These are phyloP conservation scores for Shinisaurus crocodilurus DNA, from an alignment of 2,113 vertebrate genomes.

Conservation along the genomic window DNA sequence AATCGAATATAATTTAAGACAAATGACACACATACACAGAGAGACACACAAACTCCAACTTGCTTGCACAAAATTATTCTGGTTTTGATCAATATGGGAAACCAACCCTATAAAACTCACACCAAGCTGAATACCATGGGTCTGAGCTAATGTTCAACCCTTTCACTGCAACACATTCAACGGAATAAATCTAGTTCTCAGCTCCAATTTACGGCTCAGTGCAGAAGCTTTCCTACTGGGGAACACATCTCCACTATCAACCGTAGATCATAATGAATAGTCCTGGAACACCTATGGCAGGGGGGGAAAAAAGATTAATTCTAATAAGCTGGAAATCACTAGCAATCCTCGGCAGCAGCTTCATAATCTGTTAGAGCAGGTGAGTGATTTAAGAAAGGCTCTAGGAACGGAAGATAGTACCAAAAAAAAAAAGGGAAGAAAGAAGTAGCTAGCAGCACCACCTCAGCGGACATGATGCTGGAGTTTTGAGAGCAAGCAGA, in stretches of 20 bases:
- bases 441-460: constrained; percentile 21
- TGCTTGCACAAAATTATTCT: constrained; percentile 49
- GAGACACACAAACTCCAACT: constrained; percentile 23
- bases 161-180: constrained; percentile 41
- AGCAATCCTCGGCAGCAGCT: constrained; percentile 43
- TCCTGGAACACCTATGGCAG: constrained; percentile 48
- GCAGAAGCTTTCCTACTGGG: constrained; percentile 44
- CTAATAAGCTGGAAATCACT: constrained; percentile 60
- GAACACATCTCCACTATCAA: constrained; percentile 52
- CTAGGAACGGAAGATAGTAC: constrained; percentile 26
- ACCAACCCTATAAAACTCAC: constrained; percentile 40
- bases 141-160: constrained; percentile 49
- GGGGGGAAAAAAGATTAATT: constrained; percentile 60
- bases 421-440: not conserved
- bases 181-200: constrained; percentile 62
- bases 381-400: constrained; percentile 65
- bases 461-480: not conserved
- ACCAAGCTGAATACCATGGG: constrained; percentile 37
- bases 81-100: constrained; percentile 47
- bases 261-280: constrained; percentile 44
- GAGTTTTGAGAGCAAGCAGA: not conserved
- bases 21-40: not conserved
- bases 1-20: not conserved
- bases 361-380: constrained; percentile 56
- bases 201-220: constrained; percentile 57